These are phyloP conservation scores for Tachyglossus aculeatus DNA, from an alignment of 2,797 vertebrate species.

Conservation along the genomic window DNA sequence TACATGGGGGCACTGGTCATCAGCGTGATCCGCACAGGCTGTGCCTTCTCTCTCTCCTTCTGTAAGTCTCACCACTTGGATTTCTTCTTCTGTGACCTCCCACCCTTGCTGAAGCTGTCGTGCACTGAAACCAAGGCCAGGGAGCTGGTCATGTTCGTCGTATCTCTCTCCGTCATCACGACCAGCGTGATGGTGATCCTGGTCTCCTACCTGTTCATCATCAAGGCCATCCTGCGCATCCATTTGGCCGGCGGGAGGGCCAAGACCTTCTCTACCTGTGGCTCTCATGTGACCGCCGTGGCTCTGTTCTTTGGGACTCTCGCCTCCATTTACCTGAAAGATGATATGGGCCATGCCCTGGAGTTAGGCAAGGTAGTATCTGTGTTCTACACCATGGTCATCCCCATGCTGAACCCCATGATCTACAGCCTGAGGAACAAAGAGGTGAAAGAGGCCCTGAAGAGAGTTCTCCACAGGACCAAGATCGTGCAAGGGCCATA, in stretches of 20 bases:
- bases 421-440: constrained; percentile 69
- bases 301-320: constrained; percentile 69
- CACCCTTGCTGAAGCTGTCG: constrained; percentile 64
- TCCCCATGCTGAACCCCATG: constrained; percentile 70
- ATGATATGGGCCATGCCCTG: constrained; percentile 47
- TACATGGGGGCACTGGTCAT: constrained; percentile 62
- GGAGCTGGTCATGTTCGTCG: constrained; percentile 52
- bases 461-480: constrained; percentile 28
- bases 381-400: constrained; percentile 62
- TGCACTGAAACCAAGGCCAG: constrained; percentile 47
- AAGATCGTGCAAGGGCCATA: constrained; percentile 9
- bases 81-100: constrained; percentile 74
- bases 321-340: constrained; percentile 68
- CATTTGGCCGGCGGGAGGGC: constrained; percentile 53
- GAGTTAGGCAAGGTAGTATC: constrained; percentile 63
- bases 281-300: constrained; percentile 64
- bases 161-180: constrained; percentile 54
- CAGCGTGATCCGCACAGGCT: constrained; percentile 51
- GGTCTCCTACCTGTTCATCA: constrained; percentile 64
- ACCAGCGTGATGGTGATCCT: constrained; percentile 55
- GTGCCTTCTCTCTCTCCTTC: constrained; percentile 66
- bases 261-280: constrained; percentile 68
- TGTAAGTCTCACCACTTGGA: constrained; percentile 60
- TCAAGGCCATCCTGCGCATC: constrained; percentile 54
- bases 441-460: constrained; percentile 61